Evolutionary conservation across 2,888 invertebrate genomes (phyloP), one percentile per base, ranked within the genome.

Genomic region (Gerris lacustris): DNA sequence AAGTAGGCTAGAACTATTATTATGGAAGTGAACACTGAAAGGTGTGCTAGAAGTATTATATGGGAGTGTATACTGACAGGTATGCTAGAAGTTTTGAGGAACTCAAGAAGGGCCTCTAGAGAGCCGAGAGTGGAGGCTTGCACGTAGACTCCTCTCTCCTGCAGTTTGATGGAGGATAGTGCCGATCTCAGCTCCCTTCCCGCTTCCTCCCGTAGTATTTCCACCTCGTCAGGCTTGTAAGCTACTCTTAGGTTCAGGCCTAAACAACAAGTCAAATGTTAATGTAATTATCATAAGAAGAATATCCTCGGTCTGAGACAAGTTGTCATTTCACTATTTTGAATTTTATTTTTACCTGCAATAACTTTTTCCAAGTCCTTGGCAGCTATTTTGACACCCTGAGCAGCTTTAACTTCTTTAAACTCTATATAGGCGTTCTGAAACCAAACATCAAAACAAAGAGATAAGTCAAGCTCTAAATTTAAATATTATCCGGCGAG

Each of bases 101-200:
- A 98, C 80, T 96, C 96, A 6, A 97, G 83, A 70, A 99, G 82
- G 0, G 99, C 99, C 81, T 99, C 99, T 9, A 99, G 83, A 0
- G 99, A 99, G 6, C 99, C 99, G 6, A 99, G 85, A n/a, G 99
- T 99, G 1, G 97, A 98, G 0, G 99, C 98, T 79, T 99, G 98
- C n/a, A 99, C 99, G 82, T 94, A 97, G 66, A 99, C 99, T 66
- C 99, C 99, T 73, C 93, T 86, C 76, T 92, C 93, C 62, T 90
- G 87, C 75, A 96, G 82, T 80, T 94, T 96, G 78, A 99, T 97
- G 45, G 92, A 90, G 69, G 92, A 93, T 68, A 99, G 85, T 4
- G 96, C 97, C 44, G 90, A 89, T 78, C 90, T 89, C 77, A 99
- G 82, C 79, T 96, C 95, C 69, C 86, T 86, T 0, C 93, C 88